Evolutionary conservation across 2,797 vertebrate species (phyloP).

Genomic region (Podarcis siculus): DNA sequence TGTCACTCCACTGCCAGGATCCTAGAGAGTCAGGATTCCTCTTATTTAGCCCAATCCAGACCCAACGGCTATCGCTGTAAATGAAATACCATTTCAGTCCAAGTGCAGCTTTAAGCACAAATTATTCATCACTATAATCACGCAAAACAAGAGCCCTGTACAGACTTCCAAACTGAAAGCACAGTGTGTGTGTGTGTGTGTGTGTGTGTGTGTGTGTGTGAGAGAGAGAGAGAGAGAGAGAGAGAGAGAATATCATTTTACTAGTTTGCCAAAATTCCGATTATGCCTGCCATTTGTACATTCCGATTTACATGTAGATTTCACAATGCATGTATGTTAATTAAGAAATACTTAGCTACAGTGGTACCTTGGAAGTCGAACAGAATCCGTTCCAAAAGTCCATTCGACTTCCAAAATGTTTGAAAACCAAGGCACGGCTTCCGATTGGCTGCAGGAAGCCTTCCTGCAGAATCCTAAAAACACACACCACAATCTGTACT

Average conservation of each 20-base stretch:
- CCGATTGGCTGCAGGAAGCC: too few species aligned
- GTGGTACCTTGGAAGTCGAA: too few species aligned
- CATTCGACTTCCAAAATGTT: too few species aligned
- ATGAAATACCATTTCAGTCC: slow-evolving; percentile 30
- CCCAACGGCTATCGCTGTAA: slow-evolving; percentile 85
- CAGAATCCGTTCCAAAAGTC: too few species aligned
- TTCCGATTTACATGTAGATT: background rate
- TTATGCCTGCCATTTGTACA: background rate
- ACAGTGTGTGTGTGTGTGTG: background rate
- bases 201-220: too few species aligned
- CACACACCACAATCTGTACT: background rate
- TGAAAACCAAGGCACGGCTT: too few species aligned
- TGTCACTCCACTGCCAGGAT: slow-evolving; percentile 94
- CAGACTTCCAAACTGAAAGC: background rate
- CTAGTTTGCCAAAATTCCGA: background rate
- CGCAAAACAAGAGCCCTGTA: background rate
- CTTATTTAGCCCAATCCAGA: slow-evolving; percentile 96
- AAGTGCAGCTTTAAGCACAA: slow-evolving; percentile 21
- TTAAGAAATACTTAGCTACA: too few species aligned
- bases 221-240: too few species aligned
- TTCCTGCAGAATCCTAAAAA: background rate
- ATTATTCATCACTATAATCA: background rate
- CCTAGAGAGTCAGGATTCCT: slow-evolving; percentile 86
- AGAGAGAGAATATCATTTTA: background rate
- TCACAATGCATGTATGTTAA: background rate